Conservation (phyloP, 2,113 vertebrate species). For the Zootoca vivipara region DNA sequence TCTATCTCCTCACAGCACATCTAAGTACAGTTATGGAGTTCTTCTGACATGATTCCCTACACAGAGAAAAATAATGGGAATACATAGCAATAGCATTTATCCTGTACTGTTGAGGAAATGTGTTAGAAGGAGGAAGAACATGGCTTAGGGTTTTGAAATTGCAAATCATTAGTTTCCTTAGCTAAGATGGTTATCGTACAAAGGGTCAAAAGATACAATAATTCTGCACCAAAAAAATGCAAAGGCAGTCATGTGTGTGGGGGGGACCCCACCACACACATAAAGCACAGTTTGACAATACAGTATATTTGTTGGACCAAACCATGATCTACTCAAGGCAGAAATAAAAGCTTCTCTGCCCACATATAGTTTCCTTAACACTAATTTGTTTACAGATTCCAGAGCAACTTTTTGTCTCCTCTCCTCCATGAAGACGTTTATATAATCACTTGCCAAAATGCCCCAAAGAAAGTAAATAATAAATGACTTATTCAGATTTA, state of each 20-base stretch:
- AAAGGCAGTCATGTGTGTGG: too few relatives aligned
- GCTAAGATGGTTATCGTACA: neutral
- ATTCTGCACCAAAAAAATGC: neutral
- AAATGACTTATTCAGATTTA: slow-evolving; percentile 42
- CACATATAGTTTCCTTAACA: neutral
- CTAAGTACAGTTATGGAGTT: neutral
- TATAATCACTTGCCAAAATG: slow-evolving; percentile 53
- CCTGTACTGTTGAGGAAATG: neutral
- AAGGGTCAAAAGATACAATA: neutral
- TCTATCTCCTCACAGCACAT: neutral
- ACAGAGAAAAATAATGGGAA: neutral
- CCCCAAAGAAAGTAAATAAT: slow-evolving; percentile 49
- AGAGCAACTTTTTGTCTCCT: slow-evolving; percentile 25
- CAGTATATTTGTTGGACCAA: too few relatives aligned
- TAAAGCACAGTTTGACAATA: too few relatives aligned
- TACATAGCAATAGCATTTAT: neutral
- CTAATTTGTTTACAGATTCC: slow-evolving; percentile 39
- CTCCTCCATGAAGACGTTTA: neutral
- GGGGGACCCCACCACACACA: too few relatives aligned
- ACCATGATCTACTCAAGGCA: slow-evolving; percentile 19
- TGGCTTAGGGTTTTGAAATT: neutral
- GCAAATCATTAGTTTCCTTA: neutral
- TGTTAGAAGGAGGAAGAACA: neutral
- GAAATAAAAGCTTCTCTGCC: neutral
- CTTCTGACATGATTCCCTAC: neutral